Conservation (phyloP, 2,113 vertebrate genomes). For the Myotis davidii region DNA sequence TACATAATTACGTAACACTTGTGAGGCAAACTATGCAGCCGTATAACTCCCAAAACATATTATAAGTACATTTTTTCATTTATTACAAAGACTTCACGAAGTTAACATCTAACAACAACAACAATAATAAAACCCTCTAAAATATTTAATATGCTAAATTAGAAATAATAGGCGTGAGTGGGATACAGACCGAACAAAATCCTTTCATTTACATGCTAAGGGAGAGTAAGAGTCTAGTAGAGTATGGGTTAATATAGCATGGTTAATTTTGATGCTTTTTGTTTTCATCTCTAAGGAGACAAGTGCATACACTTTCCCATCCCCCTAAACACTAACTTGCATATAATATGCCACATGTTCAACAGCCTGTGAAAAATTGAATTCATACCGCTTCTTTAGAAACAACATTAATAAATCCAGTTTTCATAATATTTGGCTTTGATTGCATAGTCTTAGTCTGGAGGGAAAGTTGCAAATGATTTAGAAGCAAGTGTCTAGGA, state of each 20-base stretch:
- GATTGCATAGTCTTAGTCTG: background rate
- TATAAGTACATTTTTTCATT: background rate
- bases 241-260: background rate
- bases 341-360: background rate
- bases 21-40: background rate
- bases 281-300: background rate
- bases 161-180: background rate
- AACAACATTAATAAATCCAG: background rate
- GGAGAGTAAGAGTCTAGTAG: constrained; percentile 9
- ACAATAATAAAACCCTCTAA: background rate
- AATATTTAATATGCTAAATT: background rate
- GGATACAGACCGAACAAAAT: constrained; percentile 32
- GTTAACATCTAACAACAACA: background rate
- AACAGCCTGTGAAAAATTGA: background rate
- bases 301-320: background rate
- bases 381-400: background rate
- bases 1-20: background rate
- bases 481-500: background rate
- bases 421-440: constrained; percentile 18
- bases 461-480: background rate
- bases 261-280: background rate
- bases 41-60: background rate
- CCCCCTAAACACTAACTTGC: background rate
- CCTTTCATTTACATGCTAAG: background rate
- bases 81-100: background rate